A percentile compares a stretch with the other conserved stretches of the same genome.
Conservation (phyloP, 2,888 invertebrate species). For the Trichogramma dendrolimi region DNA sequence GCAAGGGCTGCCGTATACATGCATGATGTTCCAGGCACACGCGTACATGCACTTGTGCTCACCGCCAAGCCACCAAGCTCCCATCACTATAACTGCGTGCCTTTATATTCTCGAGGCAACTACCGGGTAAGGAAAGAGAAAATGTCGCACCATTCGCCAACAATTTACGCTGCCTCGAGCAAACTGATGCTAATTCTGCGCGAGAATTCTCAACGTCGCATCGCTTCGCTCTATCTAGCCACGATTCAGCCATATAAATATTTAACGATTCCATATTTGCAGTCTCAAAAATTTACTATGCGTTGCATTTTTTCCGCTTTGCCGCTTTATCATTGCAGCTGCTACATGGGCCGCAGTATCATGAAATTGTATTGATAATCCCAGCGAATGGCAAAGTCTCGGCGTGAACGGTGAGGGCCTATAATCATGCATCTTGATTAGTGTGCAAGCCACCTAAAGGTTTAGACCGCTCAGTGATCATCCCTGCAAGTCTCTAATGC, state of each 20-base stretch:
- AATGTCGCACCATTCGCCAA: slow-evolving; percentile 18
- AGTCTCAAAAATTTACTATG: too few species aligned
- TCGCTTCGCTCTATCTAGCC: too few species aligned
- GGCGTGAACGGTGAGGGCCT: slow-evolving; percentile 37
- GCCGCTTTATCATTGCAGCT: not conserved
- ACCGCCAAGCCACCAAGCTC: too few species aligned
- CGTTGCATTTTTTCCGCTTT: too few species aligned
- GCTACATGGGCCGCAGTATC: not conserved
- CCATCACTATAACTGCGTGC: slow-evolving; percentile 8
- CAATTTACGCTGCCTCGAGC: slow-evolving; percentile 26
- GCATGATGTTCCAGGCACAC: too few species aligned
- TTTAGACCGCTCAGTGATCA: slow-evolving; percentile 46
- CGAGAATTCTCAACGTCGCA: slow-evolving; percentile 10
- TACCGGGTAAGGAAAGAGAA: slow-evolving; percentile 2
- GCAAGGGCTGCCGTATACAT: not conserved
- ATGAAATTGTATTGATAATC: too few species aligned
- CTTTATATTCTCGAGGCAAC: slow-evolving; percentile 4
- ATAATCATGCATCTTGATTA: slow-evolving; percentile 53
- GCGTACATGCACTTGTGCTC: too few species aligned
- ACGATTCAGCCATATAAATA: too few species aligned
- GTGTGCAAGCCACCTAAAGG: slow-evolving; percentile 35
- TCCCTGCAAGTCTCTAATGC: slow-evolving; percentile 45
- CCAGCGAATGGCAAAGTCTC: too few species aligned
- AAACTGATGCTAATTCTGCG: slow-evolving; percentile 26
- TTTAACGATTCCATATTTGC: too few species aligned